A percentile compares a stretch with the other conserved stretches of the same genome.
Conservation (phyloP, 30 jellyfish, hydroid and myxozoan species). For the Aurelia coerulea region DNA sequence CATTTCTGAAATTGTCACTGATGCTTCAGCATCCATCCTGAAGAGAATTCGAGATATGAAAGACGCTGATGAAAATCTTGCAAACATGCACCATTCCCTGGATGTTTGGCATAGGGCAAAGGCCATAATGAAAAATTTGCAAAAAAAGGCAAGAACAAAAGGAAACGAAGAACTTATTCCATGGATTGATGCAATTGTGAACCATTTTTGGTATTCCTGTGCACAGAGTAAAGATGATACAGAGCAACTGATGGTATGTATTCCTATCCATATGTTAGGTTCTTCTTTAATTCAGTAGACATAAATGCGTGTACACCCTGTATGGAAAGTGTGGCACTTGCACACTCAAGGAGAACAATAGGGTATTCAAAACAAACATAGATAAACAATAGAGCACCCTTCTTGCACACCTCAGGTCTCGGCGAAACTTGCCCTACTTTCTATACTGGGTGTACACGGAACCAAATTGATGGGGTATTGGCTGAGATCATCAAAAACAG, state of each 20-base stretch:
- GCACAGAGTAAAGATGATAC: constrained; percentile 20
- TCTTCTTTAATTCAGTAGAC: no score
- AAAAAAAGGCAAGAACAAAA: background rate
- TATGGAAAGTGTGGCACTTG: no score
- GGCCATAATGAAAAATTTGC: background rate
- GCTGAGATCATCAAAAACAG: no score
- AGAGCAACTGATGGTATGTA: constrained; percentile 12
- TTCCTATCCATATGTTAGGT: no score
- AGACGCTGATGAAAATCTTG: background rate
- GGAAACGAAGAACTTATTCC: constrained; percentile 16
- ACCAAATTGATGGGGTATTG: no score
- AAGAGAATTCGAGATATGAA: constrained; percentile 20
- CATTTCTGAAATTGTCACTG: constrained; percentile 22
- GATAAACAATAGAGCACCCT: no score
- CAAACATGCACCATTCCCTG: background rate
- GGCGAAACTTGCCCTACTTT: no score
- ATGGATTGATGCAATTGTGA: constrained; percentile 23
- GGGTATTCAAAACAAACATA: no score
- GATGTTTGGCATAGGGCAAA: constrained; percentile 51
- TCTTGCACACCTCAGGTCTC: no score
- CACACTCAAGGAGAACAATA: no score
- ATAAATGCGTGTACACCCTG: no score
- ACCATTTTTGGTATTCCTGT: constrained; percentile 27
- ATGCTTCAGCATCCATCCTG: constrained; percentile 24
- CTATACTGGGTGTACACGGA: no score